Evolutionary conservation across 2,888 invertebrate genomes (phyloP), one percentile per base, ranked within the genome.

Genomic region (Tuberolachnus salignus): DNA sequence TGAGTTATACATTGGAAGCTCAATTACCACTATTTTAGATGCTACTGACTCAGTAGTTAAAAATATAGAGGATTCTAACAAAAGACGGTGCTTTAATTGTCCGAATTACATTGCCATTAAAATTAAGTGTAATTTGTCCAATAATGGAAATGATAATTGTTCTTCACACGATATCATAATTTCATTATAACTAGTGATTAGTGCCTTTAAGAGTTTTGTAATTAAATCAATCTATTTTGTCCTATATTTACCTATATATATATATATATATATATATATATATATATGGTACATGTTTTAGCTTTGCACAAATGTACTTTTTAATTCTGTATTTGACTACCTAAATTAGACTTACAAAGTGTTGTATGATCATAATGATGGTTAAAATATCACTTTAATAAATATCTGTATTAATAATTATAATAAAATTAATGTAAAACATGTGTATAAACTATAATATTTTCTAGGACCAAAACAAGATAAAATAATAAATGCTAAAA

Each of bases 401-500:
- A 70, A 70, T 26, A 55, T 70, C 1, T 67, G 69, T 42, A 55
- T n/a, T 6, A 70, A 70, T 70, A 53, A 53, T 23, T 70, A 55
- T 14, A 70, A 42, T 55, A 55, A 70, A 70, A 70, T 70, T 13
- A 55, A 55, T 34, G 69, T 70, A n/a, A 55, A 69, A 10, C 69
- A 69, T 42, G 69, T 69, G 1, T 55, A 69, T n/a, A 69, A 4
- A 49, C 26, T n/a, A n/a, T n/a, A n/a, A n/a, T n/a, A n/a, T n/a
- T n/a, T n/a, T n/a, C n/a, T n/a, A n/a, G n/a, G n/a, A n/a, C n/a
- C n/a, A n/a, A n/a, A n/a, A n/a, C n/a, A n/a, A n/a, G n/a, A n/a
- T n/a, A n/a, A n/a, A n/a, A n/a, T n/a, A n/a, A n/a, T n/a, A n/a
- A n/a, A n/a, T n/a, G n/a, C n/a, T n/a, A n/a, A n/a, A n/a, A n/a